phyloP scores from a whole-genome alignment of 2,797 vertebrate genomes.

The Buceros bicornis region DNA sequence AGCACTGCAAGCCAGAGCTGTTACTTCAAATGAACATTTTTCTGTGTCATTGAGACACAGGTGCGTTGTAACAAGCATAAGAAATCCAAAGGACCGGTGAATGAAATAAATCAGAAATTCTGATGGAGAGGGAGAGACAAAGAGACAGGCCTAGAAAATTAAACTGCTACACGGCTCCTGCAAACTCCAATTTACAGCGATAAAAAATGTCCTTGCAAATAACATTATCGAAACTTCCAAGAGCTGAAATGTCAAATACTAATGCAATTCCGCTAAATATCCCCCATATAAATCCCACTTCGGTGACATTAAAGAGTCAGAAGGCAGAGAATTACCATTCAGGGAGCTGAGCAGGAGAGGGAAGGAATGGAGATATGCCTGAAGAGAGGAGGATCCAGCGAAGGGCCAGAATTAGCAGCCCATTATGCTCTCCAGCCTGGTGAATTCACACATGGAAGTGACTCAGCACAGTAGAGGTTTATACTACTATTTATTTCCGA shows the following conservation, averaged over 20 bases:
- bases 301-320: constrained; percentile 7
- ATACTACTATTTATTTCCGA: background rate
- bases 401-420: background rate
- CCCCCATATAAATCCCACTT: constrained; percentile 2
- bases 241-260: constrained; percentile 55
- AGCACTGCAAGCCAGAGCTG: constrained; percentile 17
- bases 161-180: background rate
- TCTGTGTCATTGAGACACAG: constrained; percentile 8
- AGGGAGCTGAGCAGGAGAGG: background rate
- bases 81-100: constrained; percentile 36
- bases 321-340: background rate
- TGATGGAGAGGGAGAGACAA: background rate
- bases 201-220: constrained; percentile 44
- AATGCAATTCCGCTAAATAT: constrained; percentile 33
- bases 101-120: constrained; percentile 51
- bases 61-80: background rate
- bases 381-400: background rate
- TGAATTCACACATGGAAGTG: background rate
- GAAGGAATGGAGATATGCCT: background rate
- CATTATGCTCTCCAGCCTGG: background rate
- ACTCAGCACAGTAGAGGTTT: background rate
- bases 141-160: constrained; percentile 45
- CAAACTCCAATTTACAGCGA: background rate
- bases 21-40: constrained; percentile 25
- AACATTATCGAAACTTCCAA: background rate